Evolutionary conservation across 2,888 invertebrate species (phyloP).

Genomic region (Prenolepis imparis): DNA sequence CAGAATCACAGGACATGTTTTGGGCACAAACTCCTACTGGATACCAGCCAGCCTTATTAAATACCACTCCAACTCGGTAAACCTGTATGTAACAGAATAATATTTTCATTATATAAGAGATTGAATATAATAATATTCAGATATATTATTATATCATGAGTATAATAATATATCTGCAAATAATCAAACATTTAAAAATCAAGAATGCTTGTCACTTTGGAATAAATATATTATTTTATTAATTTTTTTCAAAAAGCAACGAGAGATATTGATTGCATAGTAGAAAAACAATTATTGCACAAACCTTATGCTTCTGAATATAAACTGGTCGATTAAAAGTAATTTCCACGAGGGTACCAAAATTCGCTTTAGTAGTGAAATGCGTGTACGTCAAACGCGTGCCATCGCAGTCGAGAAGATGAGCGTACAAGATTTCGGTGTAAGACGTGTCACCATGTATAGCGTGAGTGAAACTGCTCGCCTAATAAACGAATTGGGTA

Average conservation of each 20-base stretch:
- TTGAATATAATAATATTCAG: not conserved
- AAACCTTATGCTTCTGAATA: constrained; percentile 91
- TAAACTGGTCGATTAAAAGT: constrained; percentile 93
- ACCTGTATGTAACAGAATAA: constrained; percentile 86
- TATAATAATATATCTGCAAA: not conserved
- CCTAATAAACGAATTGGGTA: constrained; percentile 60
- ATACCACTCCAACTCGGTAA: constrained; percentile 93
- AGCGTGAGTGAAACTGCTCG: constrained; percentile 47
- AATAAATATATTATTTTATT: constrained; percentile 1
- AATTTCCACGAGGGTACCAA: constrained; percentile 92
- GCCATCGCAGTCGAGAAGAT: constrained; percentile 93
- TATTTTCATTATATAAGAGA: constrained; percentile 17
- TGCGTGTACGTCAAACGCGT: constrained; percentile 94
- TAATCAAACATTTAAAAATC: not conserved
- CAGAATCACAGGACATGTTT: constrained; percentile 90
- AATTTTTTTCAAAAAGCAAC: not conserved
- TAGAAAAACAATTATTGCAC: constrained; percentile 68
- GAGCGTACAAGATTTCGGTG: constrained; percentile 93
- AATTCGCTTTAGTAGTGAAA: constrained; percentile 92
- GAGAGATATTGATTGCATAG: not conserved
- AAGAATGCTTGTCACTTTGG: not conserved
- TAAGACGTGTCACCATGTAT: constrained; percentile 85
- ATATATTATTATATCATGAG: no score
- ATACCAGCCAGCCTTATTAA: constrained; percentile 94
- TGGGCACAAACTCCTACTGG: constrained; percentile 92